These are phyloP conservation scores for Tapirus terrestris DNA, from an alignment of 2,113 vertebrate species.

Conservation along the genomic window DNA sequence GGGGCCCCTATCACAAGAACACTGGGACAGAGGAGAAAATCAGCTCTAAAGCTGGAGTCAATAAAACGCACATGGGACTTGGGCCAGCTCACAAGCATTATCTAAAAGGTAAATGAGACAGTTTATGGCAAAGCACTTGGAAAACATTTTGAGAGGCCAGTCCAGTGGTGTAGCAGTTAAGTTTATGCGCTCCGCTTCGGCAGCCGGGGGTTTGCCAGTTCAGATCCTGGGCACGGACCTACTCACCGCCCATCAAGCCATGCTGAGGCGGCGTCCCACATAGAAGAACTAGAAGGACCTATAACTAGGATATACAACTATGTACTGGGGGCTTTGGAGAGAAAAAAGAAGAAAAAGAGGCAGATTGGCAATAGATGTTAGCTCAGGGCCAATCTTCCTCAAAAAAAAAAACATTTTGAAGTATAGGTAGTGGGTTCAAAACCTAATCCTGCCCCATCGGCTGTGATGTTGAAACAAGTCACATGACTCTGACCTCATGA, in stretches of 20 bases:
- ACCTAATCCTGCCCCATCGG: neutral
- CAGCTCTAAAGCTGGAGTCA: neutral
- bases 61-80: fast-evolving
- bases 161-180: no score
- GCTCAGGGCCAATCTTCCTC: no score
- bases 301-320: no score
- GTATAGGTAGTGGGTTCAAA: neutral
- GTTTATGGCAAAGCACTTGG: neutral
- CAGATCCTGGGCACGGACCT: no score
- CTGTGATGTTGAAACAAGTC: neutral
- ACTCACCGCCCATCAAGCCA: no score
- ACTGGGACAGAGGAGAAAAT: neutral
- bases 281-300: no score
- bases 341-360: no score
- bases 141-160: neutral
- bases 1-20: neutral
- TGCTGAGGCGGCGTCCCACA: no score
- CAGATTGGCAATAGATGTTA: no score
- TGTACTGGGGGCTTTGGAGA: no score
- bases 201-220: no score
- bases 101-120: neutral
- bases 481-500: neutral
- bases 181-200: no score
- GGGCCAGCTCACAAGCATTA: neutral
- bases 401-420: neutral